Conservation (phyloP, 2,113 vertebrate species). For the Cercopithecus mona region DNA sequence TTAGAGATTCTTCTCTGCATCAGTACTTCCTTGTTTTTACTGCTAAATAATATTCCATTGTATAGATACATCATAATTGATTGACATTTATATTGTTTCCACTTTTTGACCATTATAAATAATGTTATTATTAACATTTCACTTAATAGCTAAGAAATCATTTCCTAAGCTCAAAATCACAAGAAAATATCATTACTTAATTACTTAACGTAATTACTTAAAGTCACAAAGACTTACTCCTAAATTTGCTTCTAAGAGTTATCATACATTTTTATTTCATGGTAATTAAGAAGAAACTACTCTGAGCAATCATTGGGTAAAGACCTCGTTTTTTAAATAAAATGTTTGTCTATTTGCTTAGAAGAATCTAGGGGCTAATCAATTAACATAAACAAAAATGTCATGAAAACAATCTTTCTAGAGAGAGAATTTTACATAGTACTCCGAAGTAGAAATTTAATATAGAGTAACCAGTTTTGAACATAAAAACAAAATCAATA, state of each 20-base stretch:
- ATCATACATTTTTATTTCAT: background rate
- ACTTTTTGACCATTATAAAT: background rate
- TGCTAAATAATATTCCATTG: background rate
- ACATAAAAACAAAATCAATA: no score
- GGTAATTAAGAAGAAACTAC: background rate
- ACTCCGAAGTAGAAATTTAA: background rate
- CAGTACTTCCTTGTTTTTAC: background rate
- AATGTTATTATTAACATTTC: background rate
- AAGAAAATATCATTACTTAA: background rate
- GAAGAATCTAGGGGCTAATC: background rate
- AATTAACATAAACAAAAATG: background rate
- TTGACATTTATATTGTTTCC: background rate
- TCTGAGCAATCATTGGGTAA: background rate
- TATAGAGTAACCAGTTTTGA: background rate
- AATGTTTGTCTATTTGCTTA: background rate
- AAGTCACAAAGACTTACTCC: background rate
- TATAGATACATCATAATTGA: background rate
- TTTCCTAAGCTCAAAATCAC: background rate
- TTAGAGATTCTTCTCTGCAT: background rate
- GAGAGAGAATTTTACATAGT: background rate
- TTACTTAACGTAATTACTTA: background rate
- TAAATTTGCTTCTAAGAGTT: background rate
- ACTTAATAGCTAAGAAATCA: background rate
- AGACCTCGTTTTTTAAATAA: background rate
- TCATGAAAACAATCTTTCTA: background rate